Evolutionary conservation across 1,140 invertebrate species (phyloP).

Genomic region (Saccostrea echinata): DNA sequence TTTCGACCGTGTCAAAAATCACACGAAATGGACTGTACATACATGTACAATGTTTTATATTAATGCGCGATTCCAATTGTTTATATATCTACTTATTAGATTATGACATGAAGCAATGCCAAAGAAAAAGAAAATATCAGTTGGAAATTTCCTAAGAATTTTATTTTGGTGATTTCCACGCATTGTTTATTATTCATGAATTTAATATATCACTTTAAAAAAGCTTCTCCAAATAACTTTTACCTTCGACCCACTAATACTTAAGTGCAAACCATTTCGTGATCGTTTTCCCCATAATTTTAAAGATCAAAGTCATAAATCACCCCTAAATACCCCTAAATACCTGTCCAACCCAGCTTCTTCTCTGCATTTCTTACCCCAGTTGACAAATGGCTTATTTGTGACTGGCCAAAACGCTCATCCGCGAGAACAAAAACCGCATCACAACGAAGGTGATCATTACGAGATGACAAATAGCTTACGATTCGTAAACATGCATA

Average conservation of each 20-base stretch:
- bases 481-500: conserved; percentile 21
- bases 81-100: no score
- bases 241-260: background rate
- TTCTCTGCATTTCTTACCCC: conserved; percentile 1
- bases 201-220: no score
- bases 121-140: no score
- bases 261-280: conserved; percentile 20
- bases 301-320: background rate
- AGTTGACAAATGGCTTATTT: conserved; percentile 32
- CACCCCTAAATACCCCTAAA: conserved; percentile 32
- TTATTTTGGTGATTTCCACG: background rate
- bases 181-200: no score
- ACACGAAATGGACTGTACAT: no score
- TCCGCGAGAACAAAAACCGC: conserved; percentile 36
- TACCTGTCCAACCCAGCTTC: background rate
- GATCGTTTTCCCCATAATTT: conserved; percentile 21
- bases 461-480: conserved; percentile 38
- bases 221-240: background rate
- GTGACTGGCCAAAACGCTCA: conserved; percentile 7
- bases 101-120: no score
- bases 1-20: no score
- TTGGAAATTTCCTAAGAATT: no score
- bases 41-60: no score
- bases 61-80: no score
- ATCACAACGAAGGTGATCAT: conserved; percentile 27